phyloP scores from a whole-genome alignment of 2,113 vertebrate species.

The Rhinichthys klamathensis region DNA sequence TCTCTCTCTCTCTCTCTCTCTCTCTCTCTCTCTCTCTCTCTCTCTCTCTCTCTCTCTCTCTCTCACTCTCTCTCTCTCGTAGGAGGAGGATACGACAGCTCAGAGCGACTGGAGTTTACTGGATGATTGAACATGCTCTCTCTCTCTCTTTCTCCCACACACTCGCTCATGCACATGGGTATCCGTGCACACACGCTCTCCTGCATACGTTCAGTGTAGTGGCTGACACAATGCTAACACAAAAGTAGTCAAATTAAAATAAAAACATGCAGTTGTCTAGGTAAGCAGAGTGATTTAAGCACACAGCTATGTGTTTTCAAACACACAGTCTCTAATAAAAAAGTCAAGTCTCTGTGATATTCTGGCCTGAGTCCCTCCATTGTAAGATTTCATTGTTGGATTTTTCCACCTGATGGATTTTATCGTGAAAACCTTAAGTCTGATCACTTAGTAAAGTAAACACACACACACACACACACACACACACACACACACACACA shows the following conservation, averaged over 20 bases:
- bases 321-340: too few species aligned
- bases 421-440: not conserved
- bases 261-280: too few species aligned
- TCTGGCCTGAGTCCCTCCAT: not conserved
- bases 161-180: slow-evolving; percentile 64
- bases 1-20: slow-evolving; percentile 64
- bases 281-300: too few species aligned
- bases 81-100: slow-evolving; percentile 75
- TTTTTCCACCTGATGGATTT: not conserved
- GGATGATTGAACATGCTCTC: slow-evolving; percentile 80
- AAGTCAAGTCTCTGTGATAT: too few species aligned
- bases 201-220: not conserved
- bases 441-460: too few species aligned
- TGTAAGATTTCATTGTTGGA: not conserved
- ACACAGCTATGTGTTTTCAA: too few species aligned
- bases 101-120: slow-evolving; percentile 81
- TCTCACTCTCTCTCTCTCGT: slow-evolving; percentile 62
- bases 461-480: not conserved
- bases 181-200: slow-evolving; percentile 59
- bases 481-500: too few species aligned
- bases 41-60: slow-evolving; percentile 62
- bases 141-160: slow-evolving; percentile 52
- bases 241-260: slow-evolving; percentile 1
- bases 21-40: slow-evolving; percentile 72
- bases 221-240: slow-evolving; percentile 55